Percentiles rank a stretch among this genome's conserved stretches.
These are phyloP conservation scores for Ginglymostoma cirratum DNA, from an alignment of 2,113 vertebrate species.

Conservation along the genomic window DNA sequence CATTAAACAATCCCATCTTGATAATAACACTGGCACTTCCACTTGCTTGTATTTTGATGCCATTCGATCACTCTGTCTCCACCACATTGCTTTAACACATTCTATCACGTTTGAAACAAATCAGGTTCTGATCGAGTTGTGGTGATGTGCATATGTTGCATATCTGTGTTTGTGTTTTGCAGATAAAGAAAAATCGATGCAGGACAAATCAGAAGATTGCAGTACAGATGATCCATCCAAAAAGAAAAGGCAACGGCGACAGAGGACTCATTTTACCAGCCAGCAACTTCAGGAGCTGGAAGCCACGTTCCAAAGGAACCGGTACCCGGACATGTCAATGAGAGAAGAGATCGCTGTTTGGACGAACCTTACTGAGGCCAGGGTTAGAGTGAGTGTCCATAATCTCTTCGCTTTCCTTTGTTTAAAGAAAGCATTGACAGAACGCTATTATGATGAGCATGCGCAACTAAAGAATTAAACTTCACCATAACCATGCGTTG, in stretches of 20 bases:
- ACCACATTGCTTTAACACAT: no score
- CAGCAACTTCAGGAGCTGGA: slow-evolving; percentile 97
- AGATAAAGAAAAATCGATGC: slow-evolving; percentile 73
- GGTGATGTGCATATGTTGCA: background rate
- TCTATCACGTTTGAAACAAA: no score
- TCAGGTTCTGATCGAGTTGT: background rate
- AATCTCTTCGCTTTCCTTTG: background rate
- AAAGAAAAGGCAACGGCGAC: slow-evolving; percentile 90
- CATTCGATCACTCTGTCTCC: background rate
- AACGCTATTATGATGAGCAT: background rate
- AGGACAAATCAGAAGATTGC: slow-evolving; percentile 73
- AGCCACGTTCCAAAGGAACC: slow-evolving; percentile 92
- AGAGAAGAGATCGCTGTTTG: slow-evolving; percentile 96
- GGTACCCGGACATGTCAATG: slow-evolving; percentile 98
- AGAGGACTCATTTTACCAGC: slow-evolving; percentile 94
- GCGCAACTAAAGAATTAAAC: background rate
- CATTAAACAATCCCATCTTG: background rate
- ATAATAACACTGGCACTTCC: background rate
- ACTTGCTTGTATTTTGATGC: background rate
- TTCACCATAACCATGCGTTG: background rate
- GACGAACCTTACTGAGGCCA: slow-evolving; percentile 96
- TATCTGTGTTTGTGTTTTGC: slow-evolving; percentile 39
- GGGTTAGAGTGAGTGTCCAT: slow-evolving; percentile 79
- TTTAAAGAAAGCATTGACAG: background rate
- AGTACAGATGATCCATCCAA: slow-evolving; percentile 77